Percentiles rank a stretch among this genome's conserved stretches.
Conservation (phyloP, 2,797 vertebrate genomes). For the Coccyzus lansbergi region DNA sequence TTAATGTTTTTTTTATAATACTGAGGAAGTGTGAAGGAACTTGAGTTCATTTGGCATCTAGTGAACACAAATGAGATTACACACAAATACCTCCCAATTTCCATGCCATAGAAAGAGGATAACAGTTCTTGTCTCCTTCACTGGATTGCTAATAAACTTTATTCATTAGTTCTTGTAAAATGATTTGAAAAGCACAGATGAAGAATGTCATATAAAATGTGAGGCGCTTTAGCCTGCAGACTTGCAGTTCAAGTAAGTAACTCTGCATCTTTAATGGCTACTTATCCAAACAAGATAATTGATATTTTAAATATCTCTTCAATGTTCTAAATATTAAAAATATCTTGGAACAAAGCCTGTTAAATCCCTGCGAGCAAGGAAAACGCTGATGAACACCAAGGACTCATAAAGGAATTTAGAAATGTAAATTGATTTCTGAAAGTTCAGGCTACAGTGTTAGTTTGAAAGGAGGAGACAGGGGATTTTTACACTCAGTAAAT, state of each 20-base stretch:
- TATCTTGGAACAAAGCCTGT: constrained; percentile 44
- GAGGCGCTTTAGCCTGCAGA: constrained; percentile 2
- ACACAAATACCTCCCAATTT: constrained; percentile 43
- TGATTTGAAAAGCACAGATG: constrained; percentile 45
- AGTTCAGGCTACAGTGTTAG: neutral
- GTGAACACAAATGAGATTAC: neutral
- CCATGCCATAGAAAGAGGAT: neutral
- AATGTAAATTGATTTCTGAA: constrained; percentile 59
- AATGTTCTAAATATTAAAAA: constrained; percentile 53
- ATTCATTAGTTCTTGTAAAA: constrained; percentile 60
- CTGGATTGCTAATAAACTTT: constrained; percentile 59
- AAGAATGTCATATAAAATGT: constrained; percentile 31
- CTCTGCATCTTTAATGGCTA: constrained; percentile 53
- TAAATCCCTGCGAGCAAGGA: constrained; percentile 48
- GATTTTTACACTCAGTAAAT: constrained; percentile 31
- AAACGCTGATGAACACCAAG: neutral
- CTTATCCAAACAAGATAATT: constrained; percentile 61
- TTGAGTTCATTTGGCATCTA: constrained; percentile 16
- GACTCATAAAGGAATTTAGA: constrained; percentile 47
- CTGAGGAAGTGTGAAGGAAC: neutral
- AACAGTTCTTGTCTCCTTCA: neutral
- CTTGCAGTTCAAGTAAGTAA: constrained; percentile 29
- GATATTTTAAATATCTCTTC: constrained; percentile 54
- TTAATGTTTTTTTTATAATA: neutral
- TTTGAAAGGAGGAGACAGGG: neutral